Base-by-base conservation (phyloP, 1,140 invertebrate genomes). In the Lepeophtheirus salmonis region DNA sequence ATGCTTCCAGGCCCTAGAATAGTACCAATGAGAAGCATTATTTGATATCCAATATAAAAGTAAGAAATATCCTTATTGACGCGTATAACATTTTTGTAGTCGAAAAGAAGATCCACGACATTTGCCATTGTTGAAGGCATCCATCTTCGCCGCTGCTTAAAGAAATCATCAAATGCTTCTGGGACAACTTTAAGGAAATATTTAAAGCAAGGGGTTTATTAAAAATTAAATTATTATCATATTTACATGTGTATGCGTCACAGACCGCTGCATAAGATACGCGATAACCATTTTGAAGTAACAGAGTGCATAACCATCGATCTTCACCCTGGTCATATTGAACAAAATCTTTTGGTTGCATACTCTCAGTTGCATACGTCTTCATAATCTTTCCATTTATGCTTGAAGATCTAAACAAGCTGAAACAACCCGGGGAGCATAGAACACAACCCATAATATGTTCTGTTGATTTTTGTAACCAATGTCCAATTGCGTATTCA, bases 101-200 rank as follows among this genome's bases (percentile, higher is more conserved):
- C 75, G 3, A 69, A 64, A 1, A 81, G 66, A 10, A 81, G 67
- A 66, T 82, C 80, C 66, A 80, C 71, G 62, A 81, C 79, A 67
- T 82, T 82, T 52, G 80, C 79, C 66, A 80, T 72, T 3, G 79
- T 81, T 3, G 78, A 80, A 1, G 80, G 79, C 55, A 79, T 77
- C 80, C 79, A 81, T 4, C 80, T 69, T 56, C 79, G 68, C 4
- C 78, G 66, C 67, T 80, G 79, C 60, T 78, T 79, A 67, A 77
- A 80, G 66, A 81, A 81, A 66, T 80, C 79, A 56, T 72, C 68
- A 64, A 79, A 79, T 6, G 72, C 74, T 72, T 81, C 78, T 0
- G 79, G 79, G 20, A 77, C 77, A 70, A 79, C 78, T 18, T 79
- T 81, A 61, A 77, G 72, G 14, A 80, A 79, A 41, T 10, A n/a